Percentiles rank a stretch among this genome's conserved stretches.
Evolutionary conservation across 2,113 vertebrate genomes (phyloP).

Genomic region (Bubo bubo): DNA sequence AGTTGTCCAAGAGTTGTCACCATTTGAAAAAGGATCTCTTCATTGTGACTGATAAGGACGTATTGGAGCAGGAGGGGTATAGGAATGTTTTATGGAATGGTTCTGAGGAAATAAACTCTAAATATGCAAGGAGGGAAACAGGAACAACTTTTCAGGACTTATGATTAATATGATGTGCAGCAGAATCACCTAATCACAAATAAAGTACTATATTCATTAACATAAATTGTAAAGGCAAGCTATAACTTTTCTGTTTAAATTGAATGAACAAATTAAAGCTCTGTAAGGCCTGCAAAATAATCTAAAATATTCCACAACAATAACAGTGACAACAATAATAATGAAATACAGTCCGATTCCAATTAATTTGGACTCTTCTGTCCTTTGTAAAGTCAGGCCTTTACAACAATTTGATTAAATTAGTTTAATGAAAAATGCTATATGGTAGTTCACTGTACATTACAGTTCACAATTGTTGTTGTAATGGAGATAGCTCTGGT

Average conservation of each 20-base stretch:
- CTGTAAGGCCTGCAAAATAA: not conserved
- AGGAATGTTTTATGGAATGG: not conserved
- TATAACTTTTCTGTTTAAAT: not conserved
- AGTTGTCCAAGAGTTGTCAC: not conserved
- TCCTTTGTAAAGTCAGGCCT: not conserved
- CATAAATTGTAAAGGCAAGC: not conserved
- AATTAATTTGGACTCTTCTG: not conserved
- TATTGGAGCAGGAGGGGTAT: not conserved
- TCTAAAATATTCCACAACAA: not conserved
- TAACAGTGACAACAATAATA: not conserved
- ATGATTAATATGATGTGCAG: not conserved
- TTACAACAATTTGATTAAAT: not conserved
- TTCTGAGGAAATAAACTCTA: not conserved
- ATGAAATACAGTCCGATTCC: not conserved
- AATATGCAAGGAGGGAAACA: not conserved
- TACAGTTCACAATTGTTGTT: not conserved
- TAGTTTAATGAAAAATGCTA: not conserved
- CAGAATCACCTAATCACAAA: not conserved
- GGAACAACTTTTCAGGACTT: not conserved
- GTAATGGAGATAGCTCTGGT: not conserved
- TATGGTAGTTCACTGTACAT: not conserved
- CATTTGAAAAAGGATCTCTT: not conserved
- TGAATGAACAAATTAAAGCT: not conserved
- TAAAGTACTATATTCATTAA: not conserved
- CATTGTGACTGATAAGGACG: not conserved